phyloP scores from a whole-genome alignment of 2,113 vertebrate genomes.

The Equus przewalskii region DNA sequence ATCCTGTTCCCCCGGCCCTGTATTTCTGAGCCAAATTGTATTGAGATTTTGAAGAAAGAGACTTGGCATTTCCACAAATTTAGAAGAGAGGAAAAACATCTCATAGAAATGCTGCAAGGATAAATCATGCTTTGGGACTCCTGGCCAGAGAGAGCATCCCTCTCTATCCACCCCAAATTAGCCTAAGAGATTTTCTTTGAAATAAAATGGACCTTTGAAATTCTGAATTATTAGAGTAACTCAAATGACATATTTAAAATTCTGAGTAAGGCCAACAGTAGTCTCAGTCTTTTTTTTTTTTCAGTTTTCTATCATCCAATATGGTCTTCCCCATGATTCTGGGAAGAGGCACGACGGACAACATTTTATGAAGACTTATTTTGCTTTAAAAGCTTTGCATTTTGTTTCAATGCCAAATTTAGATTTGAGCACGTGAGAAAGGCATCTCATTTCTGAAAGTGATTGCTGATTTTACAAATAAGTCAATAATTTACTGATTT shows the following conservation, averaged over 20 bases:
- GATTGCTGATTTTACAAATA: conserved; percentile 56
- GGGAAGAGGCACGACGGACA: conserved; percentile 52
- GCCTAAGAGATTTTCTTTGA: conserved; percentile 81
- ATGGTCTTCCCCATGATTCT: conserved; percentile 40
- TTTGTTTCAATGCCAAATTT: conserved; percentile 61
- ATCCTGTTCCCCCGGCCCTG: conserved; percentile 42
- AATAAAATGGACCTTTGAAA: conserved; percentile 78
- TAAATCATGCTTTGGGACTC: conserved; percentile 66
- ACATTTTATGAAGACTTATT: conserved; percentile 51
- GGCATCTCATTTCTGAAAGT: conserved; percentile 36
- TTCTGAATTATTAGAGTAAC: conserved; percentile 77
- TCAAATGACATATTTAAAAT: conserved; percentile 71
- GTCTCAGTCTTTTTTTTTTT: neutral
- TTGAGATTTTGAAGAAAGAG: conserved; percentile 77
- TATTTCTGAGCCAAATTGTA: conserved; percentile 75
- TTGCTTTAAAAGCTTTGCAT: conserved; percentile 62
- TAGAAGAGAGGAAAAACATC: conserved; percentile 61
- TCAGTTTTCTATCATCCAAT: conserved; percentile 16
- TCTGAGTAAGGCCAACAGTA: conserved; percentile 63
- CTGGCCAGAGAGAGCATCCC: neutral
- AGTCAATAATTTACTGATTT: conserved; percentile 67
- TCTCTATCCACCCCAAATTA: conserved; percentile 71
- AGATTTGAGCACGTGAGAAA: conserved; percentile 51
- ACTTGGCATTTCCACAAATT: conserved; percentile 78
- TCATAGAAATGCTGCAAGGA: conserved; percentile 68